Base-by-base conservation (phyloP, 2,888 invertebrate genomes). In the Caenorhabditis sulstoni region DNA sequence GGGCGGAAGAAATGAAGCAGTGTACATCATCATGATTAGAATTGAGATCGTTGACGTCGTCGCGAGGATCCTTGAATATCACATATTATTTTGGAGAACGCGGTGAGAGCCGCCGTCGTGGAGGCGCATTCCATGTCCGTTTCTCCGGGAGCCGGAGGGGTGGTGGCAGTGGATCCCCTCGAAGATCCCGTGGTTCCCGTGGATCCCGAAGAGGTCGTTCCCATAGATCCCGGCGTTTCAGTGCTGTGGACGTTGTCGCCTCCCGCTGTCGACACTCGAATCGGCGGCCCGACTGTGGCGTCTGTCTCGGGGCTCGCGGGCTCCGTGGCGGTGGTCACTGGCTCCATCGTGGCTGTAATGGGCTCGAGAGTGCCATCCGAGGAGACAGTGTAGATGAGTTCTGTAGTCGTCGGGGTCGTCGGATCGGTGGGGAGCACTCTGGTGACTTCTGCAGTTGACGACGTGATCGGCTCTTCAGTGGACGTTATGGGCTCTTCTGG, bases 351-450 rank as follows among this genome's bases (percentile, higher is more conserved):
- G n/a, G 52, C 35, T 9, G 68, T 68, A 16, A 77, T 22, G 12
- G 77, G 65, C 18, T 70, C 77, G 18, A 68, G 37, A 1, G 70
- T 70, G 39, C 61, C 58, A 66, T 77, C 77, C 8, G 78, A 55
- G 23, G 78, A 66, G 1, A 67, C 58, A 1, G 76, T 77, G 29
- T 64, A 70, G 11, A 70, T 41, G 12, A 47, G 0, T 58, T 77
- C 58, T 9, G 67, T 75, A 4, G 65, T 75, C 1, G 53, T 73
- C 20, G 58, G 39, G 5, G 71, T 71, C n/a, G 67, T 61, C 9
- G 59, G 22, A 52, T 77, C 77, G 1, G 77, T 77, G 18, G 77
- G 68, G 37, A 70, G 76, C 14, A 65, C 59, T 11, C 16, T n/a
- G 0, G 70, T 71, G 9, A 55, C 55, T 66, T 77, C 70, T 18